Conservation (phyloP, 2,113 vertebrate genomes). For the Saguinus imperator region DNA sequence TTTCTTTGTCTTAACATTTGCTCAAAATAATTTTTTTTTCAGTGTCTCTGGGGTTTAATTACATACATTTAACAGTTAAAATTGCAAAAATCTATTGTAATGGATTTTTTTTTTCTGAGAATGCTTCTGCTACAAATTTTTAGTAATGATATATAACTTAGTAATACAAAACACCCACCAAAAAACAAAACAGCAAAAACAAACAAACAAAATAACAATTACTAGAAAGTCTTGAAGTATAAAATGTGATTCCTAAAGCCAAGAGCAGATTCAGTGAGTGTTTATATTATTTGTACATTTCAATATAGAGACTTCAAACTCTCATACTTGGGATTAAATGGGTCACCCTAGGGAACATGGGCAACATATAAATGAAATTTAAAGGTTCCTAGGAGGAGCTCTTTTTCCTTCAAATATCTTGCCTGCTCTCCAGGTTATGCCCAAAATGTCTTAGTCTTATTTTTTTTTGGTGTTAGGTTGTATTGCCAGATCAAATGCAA, state of each 20-base stretch:
- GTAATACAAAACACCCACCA: too few relatives aligned
- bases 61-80: background rate
- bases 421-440: background rate
- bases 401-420: background rate
- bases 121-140: background rate
- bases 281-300: background rate
- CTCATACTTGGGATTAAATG: background rate
- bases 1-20: slow-evolving; percentile 36
- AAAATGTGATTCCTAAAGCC: background rate
- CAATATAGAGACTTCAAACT: background rate
- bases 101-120: slow-evolving; percentile 3
- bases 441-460: background rate
- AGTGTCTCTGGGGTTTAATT: slow-evolving; percentile 22
- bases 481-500: background rate
- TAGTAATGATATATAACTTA: too few relatives aligned
- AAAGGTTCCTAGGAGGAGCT: background rate
- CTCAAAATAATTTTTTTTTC: background rate
- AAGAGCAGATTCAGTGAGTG: background rate
- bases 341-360: background rate
- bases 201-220: background rate
- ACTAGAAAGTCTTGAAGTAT: background rate
- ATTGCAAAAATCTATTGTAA: background rate
- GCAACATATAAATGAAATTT: background rate
- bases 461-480: background rate
- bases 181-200: background rate